Evolutionary conservation across 2,113 vertebrate species (phyloP).

Genomic region (Oncorhynchus tshawytscha): DNA sequence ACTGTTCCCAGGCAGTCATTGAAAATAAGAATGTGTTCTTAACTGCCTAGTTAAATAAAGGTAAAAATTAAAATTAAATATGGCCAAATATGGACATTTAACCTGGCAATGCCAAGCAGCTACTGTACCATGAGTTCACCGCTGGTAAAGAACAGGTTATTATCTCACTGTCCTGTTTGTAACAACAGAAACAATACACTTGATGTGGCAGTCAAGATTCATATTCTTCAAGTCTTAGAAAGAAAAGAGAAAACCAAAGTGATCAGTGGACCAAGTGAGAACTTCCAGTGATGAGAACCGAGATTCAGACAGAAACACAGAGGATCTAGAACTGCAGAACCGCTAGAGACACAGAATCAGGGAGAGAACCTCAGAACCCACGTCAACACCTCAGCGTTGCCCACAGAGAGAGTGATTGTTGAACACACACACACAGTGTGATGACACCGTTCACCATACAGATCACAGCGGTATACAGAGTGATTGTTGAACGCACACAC

Average conservation of each 20-base stretch:
- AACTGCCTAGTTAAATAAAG: too few relatives aligned
- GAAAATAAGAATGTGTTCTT: too few relatives aligned
- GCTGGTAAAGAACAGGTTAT: conserved; percentile 11
- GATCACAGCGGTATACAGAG: not conserved
- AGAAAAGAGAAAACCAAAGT: not conserved
- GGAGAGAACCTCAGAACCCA: not conserved
- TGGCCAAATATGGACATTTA: conserved; percentile 21
- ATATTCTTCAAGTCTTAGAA: not conserved
- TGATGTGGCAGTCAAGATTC: too few relatives aligned
- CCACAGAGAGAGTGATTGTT: not conserved
- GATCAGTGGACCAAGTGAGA: not conserved
- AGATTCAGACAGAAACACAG: too few relatives aligned
- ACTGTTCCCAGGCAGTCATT: too few relatives aligned
- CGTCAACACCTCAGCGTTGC: not conserved
- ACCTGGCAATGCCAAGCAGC: conserved; percentile 8
- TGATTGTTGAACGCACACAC: not conserved
- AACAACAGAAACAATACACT: not conserved
- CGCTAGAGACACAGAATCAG: not conserved
- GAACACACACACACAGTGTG: not conserved
- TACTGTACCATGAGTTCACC: conserved; percentile 20
- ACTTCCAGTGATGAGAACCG: not conserved
- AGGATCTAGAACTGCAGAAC: not conserved
- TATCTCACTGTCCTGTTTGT: too few relatives aligned
- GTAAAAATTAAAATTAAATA: too few relatives aligned
- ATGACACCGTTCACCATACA: not conserved